These are phyloP conservation scores for Apogon talboti DNA, from an alignment of 2,797 vertebrate genomes.

Conservation along the genomic window DNA sequence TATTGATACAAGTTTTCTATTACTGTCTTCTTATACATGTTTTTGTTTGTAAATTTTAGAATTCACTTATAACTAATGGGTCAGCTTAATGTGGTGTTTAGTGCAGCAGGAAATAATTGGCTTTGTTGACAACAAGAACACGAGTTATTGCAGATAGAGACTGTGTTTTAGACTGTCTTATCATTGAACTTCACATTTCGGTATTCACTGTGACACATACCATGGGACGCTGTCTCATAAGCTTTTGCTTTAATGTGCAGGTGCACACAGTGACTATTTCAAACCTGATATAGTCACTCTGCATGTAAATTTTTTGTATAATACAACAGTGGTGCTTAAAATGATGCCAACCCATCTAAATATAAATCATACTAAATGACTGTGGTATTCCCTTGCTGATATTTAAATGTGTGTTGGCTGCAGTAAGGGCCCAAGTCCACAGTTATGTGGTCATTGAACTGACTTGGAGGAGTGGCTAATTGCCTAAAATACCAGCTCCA, in stretches of 20 bases:
- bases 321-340: background rate
- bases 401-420: conserved; percentile 13
- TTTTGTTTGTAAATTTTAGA: background rate
- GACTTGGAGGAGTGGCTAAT: conserved; percentile 38
- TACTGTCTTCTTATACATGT: background rate
- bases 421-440: background rate
- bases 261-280: background rate
- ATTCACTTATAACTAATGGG: background rate
- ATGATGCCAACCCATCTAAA: conserved; percentile 14
- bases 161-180: conserved; percentile 9
- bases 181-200: conserved; percentile 16
- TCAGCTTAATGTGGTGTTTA: background rate
- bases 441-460: conserved; percentile 39
- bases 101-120: background rate
- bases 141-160: background rate
- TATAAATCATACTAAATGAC: conserved; percentile 5
- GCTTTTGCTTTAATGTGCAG: background rate
- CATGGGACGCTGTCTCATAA: background rate
- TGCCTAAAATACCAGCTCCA: conserved; percentile 55
- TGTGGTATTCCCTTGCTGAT: conserved; percentile 17
- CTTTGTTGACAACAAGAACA: conserved; percentile 10
- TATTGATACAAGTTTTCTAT: conserved; percentile 26
- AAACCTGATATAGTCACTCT: background rate
- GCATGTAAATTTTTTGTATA: background rate
- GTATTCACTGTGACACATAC: background rate